These are phyloP conservation scores for Calypte anna DNA, from an alignment of 2,113 vertebrate species.

Conservation along the genomic window DNA sequence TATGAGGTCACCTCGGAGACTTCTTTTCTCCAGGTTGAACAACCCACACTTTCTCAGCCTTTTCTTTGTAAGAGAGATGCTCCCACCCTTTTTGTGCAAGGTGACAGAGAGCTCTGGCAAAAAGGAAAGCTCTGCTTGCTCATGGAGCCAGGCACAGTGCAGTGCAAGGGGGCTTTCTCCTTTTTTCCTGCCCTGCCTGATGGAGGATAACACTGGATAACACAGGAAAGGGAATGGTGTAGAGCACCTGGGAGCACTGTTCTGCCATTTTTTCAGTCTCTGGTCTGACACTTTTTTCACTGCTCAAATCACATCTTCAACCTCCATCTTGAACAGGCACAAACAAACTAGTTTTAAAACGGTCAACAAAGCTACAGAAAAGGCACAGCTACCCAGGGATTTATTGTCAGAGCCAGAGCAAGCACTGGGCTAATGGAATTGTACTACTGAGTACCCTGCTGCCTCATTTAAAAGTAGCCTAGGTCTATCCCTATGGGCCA, in stretches of 20 bases:
- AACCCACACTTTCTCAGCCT: too few relatives aligned
- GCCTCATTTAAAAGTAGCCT: neutral
- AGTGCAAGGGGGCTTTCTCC: neutral
- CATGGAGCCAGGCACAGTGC: neutral
- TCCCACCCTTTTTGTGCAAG: neutral
- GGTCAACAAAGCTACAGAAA: neutral
- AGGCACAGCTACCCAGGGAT: neutral
- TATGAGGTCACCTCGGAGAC: too few relatives aligned
- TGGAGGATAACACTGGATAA: neutral
- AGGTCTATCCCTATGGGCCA: neutral
- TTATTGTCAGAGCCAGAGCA: neutral
- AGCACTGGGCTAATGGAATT: neutral
- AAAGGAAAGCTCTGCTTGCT: neutral
- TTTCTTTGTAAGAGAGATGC: too few relatives aligned
- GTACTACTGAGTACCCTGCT: neutral
- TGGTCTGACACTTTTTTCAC: neutral
- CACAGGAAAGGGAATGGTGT: neutral
- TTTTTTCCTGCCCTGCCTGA: neutral
- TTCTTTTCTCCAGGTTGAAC: too few relatives aligned
- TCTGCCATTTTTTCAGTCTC: neutral
- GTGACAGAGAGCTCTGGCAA: neutral
- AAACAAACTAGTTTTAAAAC: neutral
- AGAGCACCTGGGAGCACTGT: rapidly evolving
- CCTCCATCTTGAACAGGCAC: neutral
- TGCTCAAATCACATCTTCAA: neutral